These are phyloP conservation scores for Hybognathus amarus DNA, from an alignment of 2,797 vertebrate genomes.

Conservation along the genomic window DNA sequence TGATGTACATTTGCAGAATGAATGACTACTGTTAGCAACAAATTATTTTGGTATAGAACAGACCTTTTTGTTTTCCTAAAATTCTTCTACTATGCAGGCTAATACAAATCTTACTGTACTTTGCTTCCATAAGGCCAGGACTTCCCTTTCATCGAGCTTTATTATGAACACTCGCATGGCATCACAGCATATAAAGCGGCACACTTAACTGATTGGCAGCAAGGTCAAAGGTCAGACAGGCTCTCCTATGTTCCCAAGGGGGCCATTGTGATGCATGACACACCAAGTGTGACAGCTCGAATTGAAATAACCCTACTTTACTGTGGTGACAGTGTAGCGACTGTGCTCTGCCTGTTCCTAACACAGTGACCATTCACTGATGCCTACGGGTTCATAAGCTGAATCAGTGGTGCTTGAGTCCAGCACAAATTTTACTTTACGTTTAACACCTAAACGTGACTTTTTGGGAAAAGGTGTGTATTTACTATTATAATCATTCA, in stretches of 20 bases:
- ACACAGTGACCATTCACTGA: constrained; percentile 6
- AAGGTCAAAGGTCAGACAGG: constrained; percentile 69
- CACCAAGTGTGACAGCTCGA: constrained; percentile 55
- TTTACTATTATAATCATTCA: not conserved
- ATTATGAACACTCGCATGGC: constrained; percentile 51
- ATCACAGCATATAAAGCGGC: constrained; percentile 53
- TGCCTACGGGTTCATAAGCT: constrained; percentile 14
- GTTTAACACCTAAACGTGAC: not conserved
- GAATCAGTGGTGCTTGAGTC: constrained; percentile 28
- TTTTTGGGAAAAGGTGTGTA: not conserved
- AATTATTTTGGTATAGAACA: not conserved
- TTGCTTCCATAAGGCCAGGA: constrained; percentile 26
- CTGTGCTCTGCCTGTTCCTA: constrained; percentile 17
- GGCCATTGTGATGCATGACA: constrained; percentile 67
- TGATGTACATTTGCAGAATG: not conserved
- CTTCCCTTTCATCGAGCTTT: constrained; percentile 9
- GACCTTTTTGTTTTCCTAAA: not conserved
- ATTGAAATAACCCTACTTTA: constrained; percentile 60
- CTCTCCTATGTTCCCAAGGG: constrained; percentile 62
- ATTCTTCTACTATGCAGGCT: not conserved
- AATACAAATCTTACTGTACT: not conserved
- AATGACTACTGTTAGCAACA: not conserved
- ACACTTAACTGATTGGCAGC: constrained; percentile 42
- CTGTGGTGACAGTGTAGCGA: constrained; percentile 33
- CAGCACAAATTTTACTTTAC: not conserved